phyloP scores from a whole-genome alignment of 1,140 invertebrate species.

The Neodiprion pinetum region DNA sequence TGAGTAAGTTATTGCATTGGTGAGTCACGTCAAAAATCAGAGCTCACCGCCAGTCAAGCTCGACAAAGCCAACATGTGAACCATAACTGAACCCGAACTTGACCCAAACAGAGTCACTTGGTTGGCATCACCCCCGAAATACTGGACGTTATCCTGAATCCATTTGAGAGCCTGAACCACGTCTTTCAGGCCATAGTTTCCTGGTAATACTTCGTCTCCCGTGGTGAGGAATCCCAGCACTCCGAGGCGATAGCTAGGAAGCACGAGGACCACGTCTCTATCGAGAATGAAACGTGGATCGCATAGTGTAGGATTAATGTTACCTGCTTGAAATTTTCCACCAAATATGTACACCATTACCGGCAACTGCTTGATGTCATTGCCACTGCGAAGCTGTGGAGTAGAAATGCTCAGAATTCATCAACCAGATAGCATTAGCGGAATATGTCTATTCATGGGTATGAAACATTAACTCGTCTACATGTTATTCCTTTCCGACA shows the following conservation, averaged over 20 bases:
- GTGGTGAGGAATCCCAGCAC: not conserved
- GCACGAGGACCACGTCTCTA: not conserved
- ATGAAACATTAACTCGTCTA: not conserved
- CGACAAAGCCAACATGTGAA: conserved; percentile 40
- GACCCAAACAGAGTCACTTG: conserved; percentile 58
- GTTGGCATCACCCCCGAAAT: conserved; percentile 58
- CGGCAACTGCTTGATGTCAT: not conserved
- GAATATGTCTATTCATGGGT: not conserved
- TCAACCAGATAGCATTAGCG: not conserved
- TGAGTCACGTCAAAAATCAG: not conserved
- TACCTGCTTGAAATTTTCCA: not conserved
- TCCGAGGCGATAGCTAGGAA: not conserved
- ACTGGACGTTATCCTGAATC: conserved; percentile 54
- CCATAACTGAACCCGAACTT: conserved; percentile 49
- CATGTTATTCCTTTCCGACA: no score
- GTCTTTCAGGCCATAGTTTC: conserved; percentile 55
- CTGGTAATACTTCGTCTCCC: not conserved
- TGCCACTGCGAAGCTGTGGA: not conserved
- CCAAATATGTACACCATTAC: not conserved
- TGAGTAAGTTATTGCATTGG: not conserved
- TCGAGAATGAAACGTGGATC: not conserved
- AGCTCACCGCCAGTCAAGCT: conserved; percentile 36
- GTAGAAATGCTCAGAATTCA: not conserved
- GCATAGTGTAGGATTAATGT: not conserved
- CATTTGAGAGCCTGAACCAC: conserved; percentile 55